Evolutionary conservation across 2,797 vertebrate species (phyloP).

Genomic region (Dicrostonyx torquatus): DNA sequence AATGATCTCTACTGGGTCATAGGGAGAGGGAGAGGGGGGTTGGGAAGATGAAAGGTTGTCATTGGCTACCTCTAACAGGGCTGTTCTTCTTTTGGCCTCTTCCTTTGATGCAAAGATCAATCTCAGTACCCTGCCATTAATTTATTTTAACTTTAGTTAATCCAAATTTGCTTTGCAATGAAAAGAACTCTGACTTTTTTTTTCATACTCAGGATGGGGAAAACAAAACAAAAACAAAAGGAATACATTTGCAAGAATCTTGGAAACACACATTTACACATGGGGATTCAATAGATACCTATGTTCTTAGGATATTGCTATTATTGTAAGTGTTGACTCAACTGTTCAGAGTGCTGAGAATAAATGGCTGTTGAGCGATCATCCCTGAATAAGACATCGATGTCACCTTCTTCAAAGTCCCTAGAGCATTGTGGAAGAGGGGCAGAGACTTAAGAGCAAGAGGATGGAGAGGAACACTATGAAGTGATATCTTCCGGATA

Average conservation of each 20-base stretch:
- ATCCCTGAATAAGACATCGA: not conserved
- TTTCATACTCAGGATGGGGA: not conserved
- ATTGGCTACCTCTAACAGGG: not conserved
- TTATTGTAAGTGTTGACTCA: not conserved
- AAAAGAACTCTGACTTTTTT: not conserved
- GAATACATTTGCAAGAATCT: not conserved
- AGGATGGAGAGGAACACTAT: not conserved
- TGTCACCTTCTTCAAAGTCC: not conserved
- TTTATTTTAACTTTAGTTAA: not conserved
- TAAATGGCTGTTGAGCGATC: not conserved
- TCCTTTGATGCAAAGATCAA: not conserved
- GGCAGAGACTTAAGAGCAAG: not conserved
- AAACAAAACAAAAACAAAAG: not conserved
- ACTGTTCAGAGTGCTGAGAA: not conserved
- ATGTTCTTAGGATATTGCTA: not conserved
- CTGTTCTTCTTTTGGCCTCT: not conserved
- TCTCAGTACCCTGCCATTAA: not conserved
- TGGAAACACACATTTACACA: not conserved
- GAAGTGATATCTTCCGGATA: not conserved
- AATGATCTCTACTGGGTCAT: not conserved
- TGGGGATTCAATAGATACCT: not conserved
- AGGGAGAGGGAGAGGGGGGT: not conserved
- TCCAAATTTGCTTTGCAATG: constrained; percentile 26
- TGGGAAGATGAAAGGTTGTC: not conserved
- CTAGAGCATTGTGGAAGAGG: not conserved